These are phyloP conservation scores for Cryptoprocta ferox DNA, from an alignment of 2,797 vertebrate genomes.

Conservation along the genomic window DNA sequence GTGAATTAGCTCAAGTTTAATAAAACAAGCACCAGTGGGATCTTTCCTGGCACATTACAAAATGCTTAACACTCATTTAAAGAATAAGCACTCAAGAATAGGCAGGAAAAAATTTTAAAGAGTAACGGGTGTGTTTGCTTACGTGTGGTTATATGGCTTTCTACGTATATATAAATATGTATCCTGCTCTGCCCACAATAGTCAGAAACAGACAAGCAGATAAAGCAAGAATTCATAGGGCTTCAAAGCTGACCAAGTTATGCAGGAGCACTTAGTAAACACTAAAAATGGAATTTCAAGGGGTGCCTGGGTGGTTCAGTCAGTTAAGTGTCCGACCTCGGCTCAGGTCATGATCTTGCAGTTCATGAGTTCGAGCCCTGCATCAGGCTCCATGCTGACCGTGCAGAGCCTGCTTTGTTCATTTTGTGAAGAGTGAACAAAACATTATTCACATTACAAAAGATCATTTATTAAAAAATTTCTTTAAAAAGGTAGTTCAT, in stretches of 20 bases:
- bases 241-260: not conserved
- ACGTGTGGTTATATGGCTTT: not conserved
- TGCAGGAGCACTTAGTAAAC: not conserved
- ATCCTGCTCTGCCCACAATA: not conserved
- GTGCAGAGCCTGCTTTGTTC: no score
- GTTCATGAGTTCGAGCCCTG: no score
- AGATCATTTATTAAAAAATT: not conserved
- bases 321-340: no score
- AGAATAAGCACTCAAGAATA: constrained; percentile 29
- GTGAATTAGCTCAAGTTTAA: not conserved
- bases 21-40: not conserved
- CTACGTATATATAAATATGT: not conserved
- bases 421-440: not conserved
- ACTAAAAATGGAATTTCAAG: not conserved
- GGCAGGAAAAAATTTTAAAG: not conserved
- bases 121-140: not conserved
- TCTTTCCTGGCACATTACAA: not conserved
- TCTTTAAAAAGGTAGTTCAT: constrained; percentile 4
- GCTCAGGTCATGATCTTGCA: no score
- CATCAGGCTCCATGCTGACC: no score
- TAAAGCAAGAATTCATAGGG: not conserved
- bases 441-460: constrained; percentile 18
- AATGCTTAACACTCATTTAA: not conserved
- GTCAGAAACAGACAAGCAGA: not conserved
- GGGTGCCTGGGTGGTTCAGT: no score